A percentile compares a stretch with the other conserved stretches of the same genome.
These are phyloP conservation scores for Psix sp. DNA, from an alignment of 1,140 invertebrate species.

Conservation along the genomic window DNA sequence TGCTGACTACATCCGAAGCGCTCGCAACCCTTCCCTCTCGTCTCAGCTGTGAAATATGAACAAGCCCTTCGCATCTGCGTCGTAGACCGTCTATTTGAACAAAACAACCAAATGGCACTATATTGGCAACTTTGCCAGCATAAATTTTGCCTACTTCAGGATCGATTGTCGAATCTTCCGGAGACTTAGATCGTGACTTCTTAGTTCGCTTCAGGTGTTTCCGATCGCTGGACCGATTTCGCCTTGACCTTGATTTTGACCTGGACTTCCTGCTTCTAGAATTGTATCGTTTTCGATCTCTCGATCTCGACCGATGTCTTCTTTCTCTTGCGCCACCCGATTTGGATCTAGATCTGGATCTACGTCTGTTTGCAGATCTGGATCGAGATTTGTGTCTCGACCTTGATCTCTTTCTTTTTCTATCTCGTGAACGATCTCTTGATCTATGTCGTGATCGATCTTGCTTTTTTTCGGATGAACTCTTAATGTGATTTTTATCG, in stretches of 20 bases:
- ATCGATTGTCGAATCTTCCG: constrained; percentile 71
- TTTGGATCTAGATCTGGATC: constrained; percentile 23
- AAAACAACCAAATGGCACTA: constrained; percentile 98
- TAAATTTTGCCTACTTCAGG: constrained; percentile 87
- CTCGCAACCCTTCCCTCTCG: constrained; percentile 95
- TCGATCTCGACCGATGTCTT: constrained; percentile 64
- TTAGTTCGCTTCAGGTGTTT: constrained; percentile 48
- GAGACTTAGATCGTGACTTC: constrained; percentile 62
- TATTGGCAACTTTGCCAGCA: constrained; percentile 94
- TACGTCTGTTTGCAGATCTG: no score
- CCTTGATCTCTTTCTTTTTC: constrained; percentile 20
- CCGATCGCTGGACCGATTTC: constrained; percentile 48
- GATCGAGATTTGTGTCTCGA: constrained; percentile 61
- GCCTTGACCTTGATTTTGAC: constrained; percentile 49
- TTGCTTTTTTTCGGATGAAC: constrained; percentile 62
- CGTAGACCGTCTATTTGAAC: constrained; percentile 95
- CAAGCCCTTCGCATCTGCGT: constrained; percentile 94
- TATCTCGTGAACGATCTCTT: constrained; percentile 51
- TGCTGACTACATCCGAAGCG: constrained; percentile 94
- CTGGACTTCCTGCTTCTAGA: constrained; percentile 66
- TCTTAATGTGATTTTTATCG: constrained; percentile 66
- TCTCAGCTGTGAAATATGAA: constrained; percentile 97
- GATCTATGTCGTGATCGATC: constrained; percentile 65
- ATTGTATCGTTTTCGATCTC: no score
- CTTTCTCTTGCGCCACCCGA: constrained; percentile 16